Conservation (phyloP, 2,113 vertebrate species). For the Strigops habroptila region DNA sequence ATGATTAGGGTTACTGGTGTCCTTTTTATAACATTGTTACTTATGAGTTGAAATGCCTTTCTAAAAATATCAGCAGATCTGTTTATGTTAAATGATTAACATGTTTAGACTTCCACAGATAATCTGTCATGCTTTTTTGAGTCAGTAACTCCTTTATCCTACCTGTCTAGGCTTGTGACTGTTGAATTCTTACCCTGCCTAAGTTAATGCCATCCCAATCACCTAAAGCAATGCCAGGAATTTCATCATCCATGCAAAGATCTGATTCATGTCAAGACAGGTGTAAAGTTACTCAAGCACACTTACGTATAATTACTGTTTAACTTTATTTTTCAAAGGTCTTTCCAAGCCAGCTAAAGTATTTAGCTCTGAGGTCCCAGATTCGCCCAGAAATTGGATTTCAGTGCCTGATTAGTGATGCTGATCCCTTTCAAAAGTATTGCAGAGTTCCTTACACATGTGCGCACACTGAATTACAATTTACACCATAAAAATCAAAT, state of each 20-base stretch:
- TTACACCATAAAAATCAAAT: constrained; percentile 15
- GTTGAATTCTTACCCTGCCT: constrained; percentile 30
- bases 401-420: constrained; percentile 25
- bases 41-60: constrained; percentile 9
- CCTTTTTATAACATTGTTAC: constrained; percentile 46
- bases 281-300: constrained; percentile 55
- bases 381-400: constrained; percentile 39
- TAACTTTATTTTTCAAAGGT: constrained; percentile 54
- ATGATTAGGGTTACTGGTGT: not conserved
- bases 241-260: constrained; percentile 50
- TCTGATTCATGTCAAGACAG: constrained; percentile 57
- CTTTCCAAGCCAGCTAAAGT: constrained; percentile 10
- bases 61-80: constrained; percentile 63
- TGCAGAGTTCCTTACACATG: not conserved
- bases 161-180: constrained; percentile 56
- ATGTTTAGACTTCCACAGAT: constrained; percentile 60
- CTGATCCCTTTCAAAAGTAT: constrained; percentile 18
- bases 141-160: constrained; percentile 53
- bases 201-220: constrained; percentile 30
- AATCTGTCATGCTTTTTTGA: constrained; percentile 34
- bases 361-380: not conserved
- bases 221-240: constrained; percentile 53
- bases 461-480: not conserved
- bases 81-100: constrained; percentile 61
- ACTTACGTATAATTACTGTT: constrained; percentile 44